Conservation (phyloP, 92 coral and sea anemone genomes). For the Blastomussa wellsi region DNA sequence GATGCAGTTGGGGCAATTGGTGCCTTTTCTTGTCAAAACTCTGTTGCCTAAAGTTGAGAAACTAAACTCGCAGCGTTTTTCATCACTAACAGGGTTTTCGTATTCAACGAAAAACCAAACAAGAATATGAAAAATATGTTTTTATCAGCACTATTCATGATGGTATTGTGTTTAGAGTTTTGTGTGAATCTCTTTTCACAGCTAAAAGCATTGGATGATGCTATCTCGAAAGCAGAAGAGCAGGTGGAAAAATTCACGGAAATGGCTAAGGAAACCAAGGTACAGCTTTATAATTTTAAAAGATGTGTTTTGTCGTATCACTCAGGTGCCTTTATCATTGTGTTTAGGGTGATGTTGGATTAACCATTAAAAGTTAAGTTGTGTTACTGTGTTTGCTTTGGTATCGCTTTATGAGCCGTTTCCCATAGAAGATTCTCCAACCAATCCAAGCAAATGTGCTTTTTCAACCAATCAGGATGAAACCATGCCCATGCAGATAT, state of each 20-base stretch:
- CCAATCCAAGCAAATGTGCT: neutral
- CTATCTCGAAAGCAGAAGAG: constrained; percentile 71
- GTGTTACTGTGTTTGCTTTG: no score
- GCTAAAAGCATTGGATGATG: constrained; percentile 77
- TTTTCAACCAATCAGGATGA: neutral
- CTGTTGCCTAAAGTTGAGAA: no score
- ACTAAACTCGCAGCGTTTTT: no score
- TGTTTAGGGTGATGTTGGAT: neutral
- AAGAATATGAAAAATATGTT: neutral
- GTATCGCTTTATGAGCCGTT: no score
- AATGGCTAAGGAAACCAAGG: constrained; percentile 81
- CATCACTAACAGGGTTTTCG: neutral
- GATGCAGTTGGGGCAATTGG: no score
- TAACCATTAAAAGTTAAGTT: no score
- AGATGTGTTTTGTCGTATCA: neutral
- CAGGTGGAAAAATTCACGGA: constrained; percentile 65
- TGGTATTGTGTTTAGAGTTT: neutral
- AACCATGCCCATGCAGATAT: neutral
- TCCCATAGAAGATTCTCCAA: no score
- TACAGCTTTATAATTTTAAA: neutral
- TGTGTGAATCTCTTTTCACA: constrained; percentile 4
- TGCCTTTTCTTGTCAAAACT: no score
- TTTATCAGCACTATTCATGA: neutral
- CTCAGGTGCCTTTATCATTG: neutral
- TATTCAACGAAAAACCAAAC: neutral